Conservation (phyloP, 2,888 invertebrate genomes). For the Cistogaster globosa region DNA sequence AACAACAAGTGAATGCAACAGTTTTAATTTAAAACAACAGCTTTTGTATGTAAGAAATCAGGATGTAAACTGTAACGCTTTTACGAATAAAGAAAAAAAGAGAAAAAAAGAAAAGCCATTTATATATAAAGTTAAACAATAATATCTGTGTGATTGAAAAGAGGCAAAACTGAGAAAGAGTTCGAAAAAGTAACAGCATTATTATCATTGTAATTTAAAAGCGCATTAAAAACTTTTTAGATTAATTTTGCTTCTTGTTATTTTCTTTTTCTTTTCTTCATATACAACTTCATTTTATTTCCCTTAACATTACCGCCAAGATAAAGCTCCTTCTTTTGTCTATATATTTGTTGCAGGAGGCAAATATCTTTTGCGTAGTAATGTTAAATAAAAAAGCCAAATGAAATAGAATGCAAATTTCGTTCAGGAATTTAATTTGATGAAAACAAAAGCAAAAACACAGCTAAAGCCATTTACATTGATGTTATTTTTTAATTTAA, state of each 20-base stretch:
- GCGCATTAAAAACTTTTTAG: slow-evolving; percentile 82
- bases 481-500: slow-evolving; percentile 71
- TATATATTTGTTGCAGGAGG: no score
- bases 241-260: slow-evolving; percentile 76
- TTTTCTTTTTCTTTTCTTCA: slow-evolving; percentile 35
- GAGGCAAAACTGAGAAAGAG: neutral
- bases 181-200: slow-evolving; percentile 10
- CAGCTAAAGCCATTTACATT: slow-evolving; percentile 68
- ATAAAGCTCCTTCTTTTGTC: neutral
- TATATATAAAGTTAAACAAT: neutral
- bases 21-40: no score
- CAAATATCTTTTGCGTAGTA: no score
- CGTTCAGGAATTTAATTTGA: neutral
- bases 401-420: neutral
- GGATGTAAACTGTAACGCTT: no score
- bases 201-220: slow-evolving; percentile 78
- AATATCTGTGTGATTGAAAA: neutral
- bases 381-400: neutral
- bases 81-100: no score
- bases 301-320: neutral
- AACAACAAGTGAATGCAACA: no score
- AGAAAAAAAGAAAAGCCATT: neutral
- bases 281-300: slow-evolving; percentile 31
- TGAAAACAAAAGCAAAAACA: slow-evolving; percentile 25
- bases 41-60: no score